Conservation (phyloP, 2,888 invertebrate species). For the Dusona sp. region DNA sequence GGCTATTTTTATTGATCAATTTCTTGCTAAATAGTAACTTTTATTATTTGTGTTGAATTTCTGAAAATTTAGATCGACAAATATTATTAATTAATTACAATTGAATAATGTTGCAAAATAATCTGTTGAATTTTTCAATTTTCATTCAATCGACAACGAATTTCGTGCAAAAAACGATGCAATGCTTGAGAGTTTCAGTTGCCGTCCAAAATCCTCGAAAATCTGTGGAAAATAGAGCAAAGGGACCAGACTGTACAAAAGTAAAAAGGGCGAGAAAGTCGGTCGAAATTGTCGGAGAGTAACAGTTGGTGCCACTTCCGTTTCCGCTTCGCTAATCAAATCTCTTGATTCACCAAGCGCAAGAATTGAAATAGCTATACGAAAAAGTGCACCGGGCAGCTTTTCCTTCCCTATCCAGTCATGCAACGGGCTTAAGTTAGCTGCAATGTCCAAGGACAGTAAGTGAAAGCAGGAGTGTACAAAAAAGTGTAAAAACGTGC, state of each 20-base stretch:
- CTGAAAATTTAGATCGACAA: neutral
- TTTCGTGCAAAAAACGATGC: neutral
- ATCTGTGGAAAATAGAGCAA: conserved; percentile 11
- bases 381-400: conserved; percentile 28
- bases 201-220: conserved; percentile 6
- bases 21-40: neutral
- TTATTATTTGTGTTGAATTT: neutral
- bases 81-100: neutral
- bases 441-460: conserved; percentile 38
- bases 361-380: conserved; percentile 76
- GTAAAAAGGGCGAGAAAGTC: conserved; percentile 31
- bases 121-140: neutral
- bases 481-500: neutral
- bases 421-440: conserved; percentile 42
- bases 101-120: neutral
- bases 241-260: neutral
- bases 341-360: conserved; percentile 78
- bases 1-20: neutral
- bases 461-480: conserved; percentile 13
- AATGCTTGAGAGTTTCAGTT: conserved; percentile 10
- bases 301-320: conserved; percentile 79
- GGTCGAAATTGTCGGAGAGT: conserved; percentile 69
- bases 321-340: conserved; percentile 81
- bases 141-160: neutral
- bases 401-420: conserved; percentile 3